Conservation (phyloP, 2,888 invertebrate genomes). For the Mechanitis mazaeus region DNA sequence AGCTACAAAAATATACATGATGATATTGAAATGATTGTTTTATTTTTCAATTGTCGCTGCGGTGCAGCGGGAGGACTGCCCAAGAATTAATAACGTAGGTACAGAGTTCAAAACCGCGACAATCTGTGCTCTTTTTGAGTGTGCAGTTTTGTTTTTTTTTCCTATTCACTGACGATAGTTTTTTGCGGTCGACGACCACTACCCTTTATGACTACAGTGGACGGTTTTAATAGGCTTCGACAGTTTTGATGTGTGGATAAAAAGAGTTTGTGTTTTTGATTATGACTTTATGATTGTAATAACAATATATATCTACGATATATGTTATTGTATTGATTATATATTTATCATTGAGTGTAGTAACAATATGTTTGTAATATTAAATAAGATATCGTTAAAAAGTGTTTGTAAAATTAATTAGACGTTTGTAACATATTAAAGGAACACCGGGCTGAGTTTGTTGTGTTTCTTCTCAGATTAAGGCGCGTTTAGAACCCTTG, state of each 20-base stretch:
- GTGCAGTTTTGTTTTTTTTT: slow-evolving; percentile 48
- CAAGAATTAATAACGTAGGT: slow-evolving; percentile 70
- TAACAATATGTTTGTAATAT: too few species aligned
- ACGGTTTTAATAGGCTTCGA: slow-evolving; percentile 37
- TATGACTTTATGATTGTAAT: background rate
- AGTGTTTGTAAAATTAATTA: too few species aligned
- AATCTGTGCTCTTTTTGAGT: slow-evolving; percentile 69
- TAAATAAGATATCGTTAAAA: too few species aligned
- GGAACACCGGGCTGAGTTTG: too few species aligned
- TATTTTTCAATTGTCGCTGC: slow-evolving; percentile 71
- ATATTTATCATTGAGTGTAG: background rate
- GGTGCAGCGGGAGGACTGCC: slow-evolving; percentile 56
- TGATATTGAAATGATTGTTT: slow-evolving; percentile 68
- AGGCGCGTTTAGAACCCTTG: too few species aligned
- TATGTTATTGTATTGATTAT: background rate
- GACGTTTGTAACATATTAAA: too few species aligned
- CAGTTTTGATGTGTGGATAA: slow-evolving; percentile 23
- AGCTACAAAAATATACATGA: slow-evolving; percentile 57
- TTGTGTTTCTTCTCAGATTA: too few species aligned
- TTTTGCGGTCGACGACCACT: slow-evolving; percentile 66
- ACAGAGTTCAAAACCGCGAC: slow-evolving; percentile 61
- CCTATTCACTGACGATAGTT: slow-evolving; percentile 68
- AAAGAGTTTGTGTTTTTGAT: background rate
- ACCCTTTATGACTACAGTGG: slow-evolving; percentile 47
- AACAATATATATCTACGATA: too few species aligned